Conservation (phyloP, 2,888 invertebrate genomes). For the Drosophila cyrtoloma region DNA sequence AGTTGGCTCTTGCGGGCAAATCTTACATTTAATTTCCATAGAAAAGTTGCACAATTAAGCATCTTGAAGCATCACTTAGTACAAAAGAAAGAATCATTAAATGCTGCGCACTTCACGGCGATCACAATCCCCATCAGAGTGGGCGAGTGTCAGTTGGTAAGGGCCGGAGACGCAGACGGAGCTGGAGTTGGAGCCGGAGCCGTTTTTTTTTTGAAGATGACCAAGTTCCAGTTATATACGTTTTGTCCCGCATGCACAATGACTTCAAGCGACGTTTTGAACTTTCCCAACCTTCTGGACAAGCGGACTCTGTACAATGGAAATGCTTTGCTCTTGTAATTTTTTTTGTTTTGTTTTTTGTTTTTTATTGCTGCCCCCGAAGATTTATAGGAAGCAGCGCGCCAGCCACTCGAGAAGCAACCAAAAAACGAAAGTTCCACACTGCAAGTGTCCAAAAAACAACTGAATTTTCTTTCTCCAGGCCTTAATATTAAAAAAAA, state of each 20-base stretch:
- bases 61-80: conserved; percentile 48
- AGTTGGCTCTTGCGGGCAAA: conserved; percentile 27
- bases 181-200: background rate
- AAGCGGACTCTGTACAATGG: conserved; percentile 57
- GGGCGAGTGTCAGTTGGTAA: conserved; percentile 64
- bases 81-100: conserved; percentile 70
- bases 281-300: conserved; percentile 71
- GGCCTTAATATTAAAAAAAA: conserved; percentile 37
- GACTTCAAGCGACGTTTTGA: conserved; percentile 53
- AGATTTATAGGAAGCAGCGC: conserved; percentile 75
- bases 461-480: conserved; percentile 55
- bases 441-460: conserved; percentile 54
- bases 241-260: conserved; percentile 66
- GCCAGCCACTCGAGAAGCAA: conserved; percentile 60
- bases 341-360: conserved; percentile 35
- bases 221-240: conserved; percentile 48
- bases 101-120: conserved; percentile 52
- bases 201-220: conserved; percentile 41
- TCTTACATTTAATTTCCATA: conserved; percentile 71
- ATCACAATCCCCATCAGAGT: conserved; percentile 44
- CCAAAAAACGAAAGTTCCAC: conserved; percentile 76
- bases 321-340: conserved; percentile 61
- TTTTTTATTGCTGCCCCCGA: conserved; percentile 52
- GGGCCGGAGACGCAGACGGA: conserved; percentile 1
- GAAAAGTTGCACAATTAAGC: conserved; percentile 80